phyloP scores from a whole-genome alignment of 2,888 invertebrate species.

The Torymus auratus region DNA sequence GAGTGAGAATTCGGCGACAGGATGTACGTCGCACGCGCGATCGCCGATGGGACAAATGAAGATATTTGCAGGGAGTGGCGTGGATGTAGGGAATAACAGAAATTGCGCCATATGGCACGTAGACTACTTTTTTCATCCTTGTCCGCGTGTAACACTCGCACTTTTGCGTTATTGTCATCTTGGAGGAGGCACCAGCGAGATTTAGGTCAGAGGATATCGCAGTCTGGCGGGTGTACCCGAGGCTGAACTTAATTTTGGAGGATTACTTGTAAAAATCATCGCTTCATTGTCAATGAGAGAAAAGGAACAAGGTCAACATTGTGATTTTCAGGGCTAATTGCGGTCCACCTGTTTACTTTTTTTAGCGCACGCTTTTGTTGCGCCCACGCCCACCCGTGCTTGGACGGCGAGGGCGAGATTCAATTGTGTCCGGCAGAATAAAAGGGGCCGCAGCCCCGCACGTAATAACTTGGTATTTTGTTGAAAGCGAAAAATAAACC shows the following conservation, averaged over 20 bases:
- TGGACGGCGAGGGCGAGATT: not conserved
- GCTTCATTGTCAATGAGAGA: slow-evolving; percentile 4
- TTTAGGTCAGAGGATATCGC: slow-evolving; percentile 32
- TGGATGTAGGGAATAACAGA: not conserved
- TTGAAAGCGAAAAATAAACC: slow-evolving; percentile 1
- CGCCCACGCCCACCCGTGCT: no score
- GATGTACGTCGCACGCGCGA: not conserved
- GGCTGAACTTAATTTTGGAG: not conserved
- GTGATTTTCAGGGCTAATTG: slow-evolving; percentile 28
- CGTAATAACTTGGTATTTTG: slow-evolving; percentile 8
- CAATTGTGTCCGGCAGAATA: not conserved
- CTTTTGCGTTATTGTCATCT: slow-evolving; percentile 3
- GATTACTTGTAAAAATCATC: slow-evolving; percentile 8
- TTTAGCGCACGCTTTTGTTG: not conserved
- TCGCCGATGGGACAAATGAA: slow-evolving; percentile 4
- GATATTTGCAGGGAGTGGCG: not conserved
- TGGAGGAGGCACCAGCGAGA: not conserved
- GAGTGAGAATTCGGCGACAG: slow-evolving; percentile 7
- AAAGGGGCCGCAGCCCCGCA: slow-evolving; percentile 18
- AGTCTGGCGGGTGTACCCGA: slow-evolving; percentile 13
- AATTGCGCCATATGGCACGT: slow-evolving; percentile 33
- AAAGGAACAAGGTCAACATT: slow-evolving; percentile 7
- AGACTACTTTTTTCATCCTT: not conserved
- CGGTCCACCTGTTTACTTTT: slow-evolving; percentile 36
- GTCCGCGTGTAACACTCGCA: not conserved